Conservation (phyloP, 2,888 invertebrate species). For the Zygothrica quintamaculata region DNA sequence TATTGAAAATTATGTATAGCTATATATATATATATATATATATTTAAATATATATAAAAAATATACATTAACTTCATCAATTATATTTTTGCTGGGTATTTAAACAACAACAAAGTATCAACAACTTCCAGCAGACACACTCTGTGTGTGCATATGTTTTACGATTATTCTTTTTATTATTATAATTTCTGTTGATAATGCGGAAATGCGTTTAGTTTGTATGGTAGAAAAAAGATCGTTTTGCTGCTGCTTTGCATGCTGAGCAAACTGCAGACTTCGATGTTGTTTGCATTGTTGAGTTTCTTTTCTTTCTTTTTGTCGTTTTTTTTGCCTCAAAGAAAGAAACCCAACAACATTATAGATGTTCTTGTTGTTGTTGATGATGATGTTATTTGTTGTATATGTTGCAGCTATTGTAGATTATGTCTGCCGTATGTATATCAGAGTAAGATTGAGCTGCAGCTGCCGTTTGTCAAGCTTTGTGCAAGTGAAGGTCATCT, state of each 20-base stretch:
- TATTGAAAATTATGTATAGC: too few relatives aligned
- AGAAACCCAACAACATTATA: conserved; percentile 33
- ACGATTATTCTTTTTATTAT: conserved; percentile 35
- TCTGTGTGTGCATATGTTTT: conserved; percentile 23
- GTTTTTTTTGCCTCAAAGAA: too few relatives aligned
- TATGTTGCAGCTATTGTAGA: conserved; percentile 27
- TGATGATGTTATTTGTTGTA: conserved; percentile 5
- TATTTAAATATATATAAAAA: too few relatives aligned
- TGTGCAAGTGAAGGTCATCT: conserved; percentile 42
- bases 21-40: too few relatives aligned
- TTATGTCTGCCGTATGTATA: conserved; percentile 47
- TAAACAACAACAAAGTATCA: conserved; percentile 21
- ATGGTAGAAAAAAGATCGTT: background rate
- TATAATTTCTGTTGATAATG: conserved; percentile 41
- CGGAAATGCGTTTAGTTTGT: conserved; percentile 36
- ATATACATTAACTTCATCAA: too few relatives aligned
- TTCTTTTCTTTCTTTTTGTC: conserved; percentile 34
- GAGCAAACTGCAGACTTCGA: conserved; percentile 37
- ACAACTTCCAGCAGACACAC: conserved; percentile 22
- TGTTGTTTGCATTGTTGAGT: conserved; percentile 48
- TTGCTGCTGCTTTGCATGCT: conserved; percentile 41
- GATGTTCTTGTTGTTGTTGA: conserved; percentile 9
- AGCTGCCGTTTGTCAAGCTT: background rate
- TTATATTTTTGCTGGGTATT: background rate
- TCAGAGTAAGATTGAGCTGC: conserved; percentile 10